Evolutionary conservation across 2,113 vertebrate genomes (phyloP).

Genomic region (Ailurus styani): DNA sequence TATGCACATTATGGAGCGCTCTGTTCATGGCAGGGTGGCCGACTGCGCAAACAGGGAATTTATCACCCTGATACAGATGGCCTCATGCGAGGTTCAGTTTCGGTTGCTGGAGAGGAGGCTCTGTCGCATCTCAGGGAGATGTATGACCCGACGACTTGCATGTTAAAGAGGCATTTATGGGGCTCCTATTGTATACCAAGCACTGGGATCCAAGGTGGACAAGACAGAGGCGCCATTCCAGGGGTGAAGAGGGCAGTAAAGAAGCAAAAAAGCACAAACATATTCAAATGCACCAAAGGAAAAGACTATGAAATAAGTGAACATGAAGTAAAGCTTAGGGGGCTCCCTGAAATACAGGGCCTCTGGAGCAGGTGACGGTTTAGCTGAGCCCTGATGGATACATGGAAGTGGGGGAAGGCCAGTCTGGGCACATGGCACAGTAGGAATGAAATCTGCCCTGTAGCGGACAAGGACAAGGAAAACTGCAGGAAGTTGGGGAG

Average conservation of each 20-base stretch:
- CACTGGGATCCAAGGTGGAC: neutral
- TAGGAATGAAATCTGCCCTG: rapidly evolving
- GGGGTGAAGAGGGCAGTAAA: neutral
- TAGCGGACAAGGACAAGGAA: neutral
- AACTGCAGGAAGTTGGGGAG: neutral
- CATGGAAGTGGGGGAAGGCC: neutral
- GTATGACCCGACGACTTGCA: neutral
- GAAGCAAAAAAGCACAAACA: neutral
- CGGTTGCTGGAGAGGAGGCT: neutral
- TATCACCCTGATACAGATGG: slow-evolving; percentile 32
- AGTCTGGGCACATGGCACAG: neutral
- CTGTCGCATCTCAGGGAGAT: neutral
- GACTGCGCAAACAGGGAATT: slow-evolving; percentile 65
- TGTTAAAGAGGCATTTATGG: neutral
- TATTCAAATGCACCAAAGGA: neutral
- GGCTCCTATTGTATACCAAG: neutral
- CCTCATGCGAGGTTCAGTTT: neutral
- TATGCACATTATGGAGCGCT: slow-evolving; percentile 57
- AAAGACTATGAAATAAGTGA: neutral
- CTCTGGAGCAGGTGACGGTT: neutral
- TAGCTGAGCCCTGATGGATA: neutral
- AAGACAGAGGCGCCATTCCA: neutral
- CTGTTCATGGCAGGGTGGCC: slow-evolving; percentile 28
- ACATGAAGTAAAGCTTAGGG: neutral
- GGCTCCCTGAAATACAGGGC: neutral